Base-by-base conservation (phyloP, 2,888 invertebrate species). In the Agriopis leucophaearia region DNA sequence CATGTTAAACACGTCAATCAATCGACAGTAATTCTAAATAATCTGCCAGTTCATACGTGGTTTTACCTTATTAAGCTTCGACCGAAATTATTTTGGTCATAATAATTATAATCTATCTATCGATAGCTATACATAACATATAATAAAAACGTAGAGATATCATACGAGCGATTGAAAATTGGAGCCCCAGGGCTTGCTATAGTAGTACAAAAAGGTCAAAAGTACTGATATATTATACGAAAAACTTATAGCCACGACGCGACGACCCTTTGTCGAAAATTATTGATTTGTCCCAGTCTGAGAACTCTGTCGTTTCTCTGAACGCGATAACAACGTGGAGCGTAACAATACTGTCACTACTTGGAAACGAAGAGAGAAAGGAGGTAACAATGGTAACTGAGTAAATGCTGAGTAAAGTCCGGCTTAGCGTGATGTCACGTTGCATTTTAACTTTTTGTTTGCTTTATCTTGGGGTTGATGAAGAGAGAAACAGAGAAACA, bases 241-340 rank as follows among this genome's bases (percentile, higher is more conserved):
- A 18, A 44, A 44, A n/a, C 13, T 15, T 8, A 27, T 1, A 10
- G 12, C 9, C 8, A 8, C 13, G 8, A 44, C 35, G 16, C 0
- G 10, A 15, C 12, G 27, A 27, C 18, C 44, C 16, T 27, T 44
- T 55, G 63, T 57, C 64, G 56, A 54, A 65, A 64, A 64, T 45
- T 69, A 71, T 71, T 64, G 71, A 71, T 71, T 71, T 66, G 42
- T 13, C 64, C 27, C 51, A 66, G 51, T 51, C 38, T 16, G 52
- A 38, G 27, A 35, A 18, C 45, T 40, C 16, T 7, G 42, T 55
- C 15, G 55, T 58, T 69, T 65, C 65, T 55, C 52, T 52, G 60
- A 63, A 65, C 7, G 10, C 45, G 57, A 64, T 58, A 64, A 42
- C 51, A 61, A 66, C 50, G n/a, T 18, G 40, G 40, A 5, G 3